phyloP scores from a whole-genome alignment of 92 coral and sea anemone genomes.

The Metridium senile region DNA sequence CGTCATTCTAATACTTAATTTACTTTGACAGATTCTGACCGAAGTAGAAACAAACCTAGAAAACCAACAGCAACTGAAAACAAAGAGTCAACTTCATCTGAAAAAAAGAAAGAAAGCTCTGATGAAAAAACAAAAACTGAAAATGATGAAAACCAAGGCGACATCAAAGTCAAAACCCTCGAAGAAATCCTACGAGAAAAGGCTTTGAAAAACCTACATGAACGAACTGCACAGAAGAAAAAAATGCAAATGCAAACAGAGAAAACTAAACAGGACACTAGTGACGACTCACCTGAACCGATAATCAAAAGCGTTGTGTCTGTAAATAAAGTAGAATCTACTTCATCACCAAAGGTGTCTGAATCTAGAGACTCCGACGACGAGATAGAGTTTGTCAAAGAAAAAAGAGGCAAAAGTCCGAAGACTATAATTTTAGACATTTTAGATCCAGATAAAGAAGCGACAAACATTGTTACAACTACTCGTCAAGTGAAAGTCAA shows the following conservation, averaged over 20 bases:
- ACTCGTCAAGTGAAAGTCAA: conserved; percentile 19
- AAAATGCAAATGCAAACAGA: conserved; percentile 19
- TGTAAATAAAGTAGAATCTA: conserved; percentile 18
- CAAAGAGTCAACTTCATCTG: conserved; percentile 27
- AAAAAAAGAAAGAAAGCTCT: conserved; percentile 20
- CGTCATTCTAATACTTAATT: not conserved
- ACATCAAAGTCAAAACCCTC: conserved; percentile 80
- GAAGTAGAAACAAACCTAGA: conserved; percentile 22
- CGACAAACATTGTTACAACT: not conserved
- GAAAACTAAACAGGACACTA: conserved; percentile 12
- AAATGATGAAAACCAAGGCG: conserved; percentile 20
- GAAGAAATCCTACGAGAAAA: conserved; percentile 95
- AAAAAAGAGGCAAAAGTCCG: conserved; percentile 19
- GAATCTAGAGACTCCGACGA: not conserved
- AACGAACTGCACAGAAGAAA: conserved; percentile 65
- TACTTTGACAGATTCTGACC: conserved; percentile 6
- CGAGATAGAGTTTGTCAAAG: not conserved
- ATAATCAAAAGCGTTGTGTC: conserved; percentile 38
- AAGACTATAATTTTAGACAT: conserved; percentile 23
- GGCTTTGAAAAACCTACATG: conserved; percentile 86
- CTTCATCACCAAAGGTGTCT: conserved; percentile 1
- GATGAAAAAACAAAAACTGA: conserved; percentile 44
- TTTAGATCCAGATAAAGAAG: conserved; percentile 22
- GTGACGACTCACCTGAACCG: conserved; percentile 29
- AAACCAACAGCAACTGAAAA: conserved; percentile 29